phyloP scores from a whole-genome alignment of 1,140 invertebrate species.

The Melipona quadrifasciata region DNA sequence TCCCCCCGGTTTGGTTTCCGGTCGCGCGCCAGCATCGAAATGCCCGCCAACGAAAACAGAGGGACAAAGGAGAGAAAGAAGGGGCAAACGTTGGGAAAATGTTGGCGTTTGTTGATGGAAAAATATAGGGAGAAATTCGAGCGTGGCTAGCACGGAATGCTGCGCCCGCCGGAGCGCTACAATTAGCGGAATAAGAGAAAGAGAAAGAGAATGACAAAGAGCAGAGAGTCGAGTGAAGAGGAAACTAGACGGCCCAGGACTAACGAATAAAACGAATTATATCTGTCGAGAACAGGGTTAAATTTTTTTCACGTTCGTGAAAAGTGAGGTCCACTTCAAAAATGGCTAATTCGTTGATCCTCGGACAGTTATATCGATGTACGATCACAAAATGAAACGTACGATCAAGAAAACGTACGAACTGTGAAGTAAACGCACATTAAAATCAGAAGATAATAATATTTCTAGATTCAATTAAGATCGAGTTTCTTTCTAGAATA shows the following conservation, averaged over 20 bases:
- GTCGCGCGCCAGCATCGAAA: background rate
- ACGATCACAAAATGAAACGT: too few relatives aligned
- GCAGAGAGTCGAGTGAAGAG: background rate
- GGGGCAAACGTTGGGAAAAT: background rate
- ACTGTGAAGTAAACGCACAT: too few relatives aligned
- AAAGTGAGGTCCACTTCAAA: too few relatives aligned
- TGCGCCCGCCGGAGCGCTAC: too few relatives aligned
- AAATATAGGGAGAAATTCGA: conserved; percentile 4
- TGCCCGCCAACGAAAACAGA: background rate
- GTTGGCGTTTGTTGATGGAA: background rate
- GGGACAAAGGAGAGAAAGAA: background rate
- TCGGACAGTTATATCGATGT: too few relatives aligned
- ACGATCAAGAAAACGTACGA: background rate
- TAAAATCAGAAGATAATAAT: too few relatives aligned
- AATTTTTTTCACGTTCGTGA: background rate
- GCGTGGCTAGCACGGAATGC: too few relatives aligned
- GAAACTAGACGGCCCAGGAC: background rate
- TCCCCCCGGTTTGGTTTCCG: background rate
- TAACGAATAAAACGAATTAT: conserved; percentile 30
- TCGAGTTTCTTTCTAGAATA: too few relatives aligned
- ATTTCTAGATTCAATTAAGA: too few relatives aligned
- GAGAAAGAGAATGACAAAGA: background rate
- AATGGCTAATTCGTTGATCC: too few relatives aligned
- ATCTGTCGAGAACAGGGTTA: background rate
- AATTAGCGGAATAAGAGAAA: background rate